A percentile compares a stretch with the other conserved stretches of the same genome.
Conservation (phyloP, 1,140 invertebrate genomes). For the Euwallacea fornicatus region DNA sequence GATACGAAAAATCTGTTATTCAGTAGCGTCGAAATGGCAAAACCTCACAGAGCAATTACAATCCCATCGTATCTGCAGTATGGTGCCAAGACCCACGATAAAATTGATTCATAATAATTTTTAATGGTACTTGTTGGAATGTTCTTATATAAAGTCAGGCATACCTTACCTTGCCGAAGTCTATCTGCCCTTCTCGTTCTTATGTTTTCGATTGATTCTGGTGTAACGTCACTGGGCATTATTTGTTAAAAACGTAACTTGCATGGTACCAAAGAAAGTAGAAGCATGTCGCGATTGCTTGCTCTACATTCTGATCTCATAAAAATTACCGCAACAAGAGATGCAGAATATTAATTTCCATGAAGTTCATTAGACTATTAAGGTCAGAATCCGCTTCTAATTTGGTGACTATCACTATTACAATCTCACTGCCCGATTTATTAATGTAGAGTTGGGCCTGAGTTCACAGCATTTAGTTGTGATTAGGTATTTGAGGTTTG, state of each 20-base stretch:
- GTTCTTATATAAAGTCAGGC: too few species aligned
- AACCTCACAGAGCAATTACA: too few species aligned
- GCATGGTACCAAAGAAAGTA: constrained; percentile 35
- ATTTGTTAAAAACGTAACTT: constrained; percentile 10
- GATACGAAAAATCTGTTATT: constrained; percentile 9
- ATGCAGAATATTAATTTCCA: constrained; percentile 32
- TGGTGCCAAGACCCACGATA: too few species aligned
- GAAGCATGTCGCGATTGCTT: constrained; percentile 37
- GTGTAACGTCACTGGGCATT: background rate
- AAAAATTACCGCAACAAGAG: constrained; percentile 16
- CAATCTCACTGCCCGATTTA: background rate
- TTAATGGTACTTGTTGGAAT: too few species aligned
- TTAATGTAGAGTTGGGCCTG: too few species aligned
- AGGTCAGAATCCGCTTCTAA: constrained; percentile 29
- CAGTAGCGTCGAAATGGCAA: background rate
- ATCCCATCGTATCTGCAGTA: too few species aligned
- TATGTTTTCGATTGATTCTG: too few species aligned
- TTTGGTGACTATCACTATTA: constrained; percentile 4
- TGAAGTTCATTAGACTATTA: constrained; percentile 22
- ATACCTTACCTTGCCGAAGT: too few species aligned
- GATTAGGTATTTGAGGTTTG: too few species aligned
- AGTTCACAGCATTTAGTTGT: too few species aligned
- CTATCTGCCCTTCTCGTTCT: too few species aligned
- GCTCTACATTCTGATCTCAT: constrained; percentile 33
- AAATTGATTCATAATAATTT: too few species aligned